Conservation (phyloP, 2,888 invertebrate species). For the Orchestes rusci region DNA sequence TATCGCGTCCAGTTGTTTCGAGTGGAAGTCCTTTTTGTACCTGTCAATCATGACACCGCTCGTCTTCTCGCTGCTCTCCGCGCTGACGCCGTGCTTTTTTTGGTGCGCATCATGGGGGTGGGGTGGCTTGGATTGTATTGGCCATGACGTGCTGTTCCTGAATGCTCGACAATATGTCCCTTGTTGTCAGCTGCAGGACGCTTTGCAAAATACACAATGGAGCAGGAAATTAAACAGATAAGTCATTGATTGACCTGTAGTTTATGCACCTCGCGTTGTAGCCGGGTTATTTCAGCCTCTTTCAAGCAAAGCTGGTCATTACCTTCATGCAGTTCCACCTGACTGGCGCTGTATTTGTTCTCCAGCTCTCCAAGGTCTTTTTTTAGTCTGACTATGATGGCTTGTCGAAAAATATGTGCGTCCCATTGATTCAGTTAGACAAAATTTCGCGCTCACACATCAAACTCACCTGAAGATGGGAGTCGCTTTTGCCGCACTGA, state of each 20-base stretch:
- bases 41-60: slow-evolving; percentile 51
- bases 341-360: slow-evolving; percentile 45
- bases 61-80: slow-evolving; percentile 59
- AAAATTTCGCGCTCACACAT: too few relatives aligned
- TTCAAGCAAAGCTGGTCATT: slow-evolving; percentile 49
- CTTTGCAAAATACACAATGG: slow-evolving; percentile 43
- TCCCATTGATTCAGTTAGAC: too few relatives aligned
- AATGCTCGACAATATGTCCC: slow-evolving; percentile 48
- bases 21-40: slow-evolving; percentile 62
- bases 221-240: slow-evolving; percentile 1
- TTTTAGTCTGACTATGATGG: slow-evolving; percentile 43
- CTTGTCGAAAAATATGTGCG: too few relatives aligned
- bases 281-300: slow-evolving; percentile 52
- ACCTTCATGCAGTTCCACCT: slow-evolving; percentile 50
- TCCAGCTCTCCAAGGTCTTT: slow-evolving; percentile 47
- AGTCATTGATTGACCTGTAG: slow-evolving; percentile 51
- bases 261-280: slow-evolving; percentile 65
- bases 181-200: slow-evolving; percentile 51
- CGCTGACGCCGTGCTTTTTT: slow-evolving; percentile 70
- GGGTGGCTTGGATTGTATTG: slow-evolving; percentile 32
- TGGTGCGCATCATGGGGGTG: slow-evolving; percentile 31
- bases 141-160: slow-evolving; percentile 49
- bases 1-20: slow-evolving; percentile 57
- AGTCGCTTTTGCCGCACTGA: too few relatives aligned
- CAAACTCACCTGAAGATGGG: too few relatives aligned